Evolutionary conservation across 1,140 invertebrate species (phyloP).

Genomic region (Bilobella aurantiaca): DNA sequence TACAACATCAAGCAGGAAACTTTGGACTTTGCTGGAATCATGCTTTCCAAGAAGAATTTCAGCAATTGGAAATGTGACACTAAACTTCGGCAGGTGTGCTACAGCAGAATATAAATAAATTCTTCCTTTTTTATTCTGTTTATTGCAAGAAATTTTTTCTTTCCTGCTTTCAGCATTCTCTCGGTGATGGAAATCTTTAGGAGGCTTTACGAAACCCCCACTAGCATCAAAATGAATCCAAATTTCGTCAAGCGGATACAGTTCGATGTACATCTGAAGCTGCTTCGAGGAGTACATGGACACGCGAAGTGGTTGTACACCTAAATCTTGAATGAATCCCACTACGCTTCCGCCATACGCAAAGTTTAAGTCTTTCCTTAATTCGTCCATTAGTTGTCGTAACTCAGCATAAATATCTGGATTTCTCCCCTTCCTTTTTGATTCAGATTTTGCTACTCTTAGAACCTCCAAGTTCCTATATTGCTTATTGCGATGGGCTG

Average conservation of each 20-base stretch:
- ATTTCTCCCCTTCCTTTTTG: not conserved
- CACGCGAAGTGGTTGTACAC: not conserved
- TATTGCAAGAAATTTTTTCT: no score
- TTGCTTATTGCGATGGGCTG: not conserved
- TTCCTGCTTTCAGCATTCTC: not conserved
- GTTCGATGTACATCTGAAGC: not conserved
- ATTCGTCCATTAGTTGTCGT: not conserved
- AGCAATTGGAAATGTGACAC: not conserved
- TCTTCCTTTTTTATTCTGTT: not conserved
- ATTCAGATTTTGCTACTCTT: not conserved
- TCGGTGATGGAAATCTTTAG: not conserved
- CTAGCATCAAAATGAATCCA: not conserved
- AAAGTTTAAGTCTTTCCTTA: not conserved
- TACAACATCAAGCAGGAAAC: not conserved
- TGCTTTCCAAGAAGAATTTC: not conserved
- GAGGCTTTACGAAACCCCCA: not conserved
- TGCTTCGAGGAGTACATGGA: not conserved
- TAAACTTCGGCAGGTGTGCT: not conserved
- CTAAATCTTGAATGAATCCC: not conserved
- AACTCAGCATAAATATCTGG: not conserved
- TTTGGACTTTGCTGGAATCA: not conserved
- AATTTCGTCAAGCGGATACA: not conserved
- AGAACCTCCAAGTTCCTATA: not conserved
- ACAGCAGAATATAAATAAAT: not conserved
- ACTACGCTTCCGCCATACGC: not conserved